Evolutionary conservation across 2,113 vertebrate species (phyloP), one percentile per base, ranked within the genome.

Genomic region (Stigmatopora nigra): DNA sequence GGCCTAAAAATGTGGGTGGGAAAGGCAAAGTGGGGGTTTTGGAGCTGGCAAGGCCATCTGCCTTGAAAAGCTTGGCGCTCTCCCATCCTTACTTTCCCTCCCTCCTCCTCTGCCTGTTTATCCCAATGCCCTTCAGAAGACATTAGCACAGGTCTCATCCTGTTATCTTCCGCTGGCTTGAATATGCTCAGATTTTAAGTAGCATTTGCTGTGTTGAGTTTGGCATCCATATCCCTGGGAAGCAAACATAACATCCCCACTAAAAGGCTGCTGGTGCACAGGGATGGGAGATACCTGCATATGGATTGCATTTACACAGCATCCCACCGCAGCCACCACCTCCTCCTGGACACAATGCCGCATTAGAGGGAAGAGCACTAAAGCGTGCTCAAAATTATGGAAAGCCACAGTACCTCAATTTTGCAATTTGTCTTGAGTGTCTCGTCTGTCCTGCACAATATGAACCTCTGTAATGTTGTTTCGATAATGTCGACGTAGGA

Each of bases 401-500:
- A 92, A 61, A 90, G 88, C 87, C 82, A 84, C 82, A 91, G 83
- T 88, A 88, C 83, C 84, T 85, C 78, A 83, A 89, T 87, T 88
- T 86, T 84, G 83, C 85, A 85, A 87, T 90, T 90, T 91, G 86
- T 86, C 47, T 78, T 91, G 90, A 88, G 91, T 92, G 57, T 60
- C 57, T 44, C 41, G 17, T 60, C 59, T 20, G 59, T 61, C 41
- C 59, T 22, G 3, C 38, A 91, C 91, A 91, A 88, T 49, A 59
- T 48, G 89, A 63, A 63, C 46, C 61, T 63, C 61, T 49, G 15
- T 49, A 49, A 63, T 47, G 35, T 48, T 63, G 86, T 86, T 48
- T 77, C 72, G 88, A 87, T 85, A 84, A 89, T 89, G 89, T 91
- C 22, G 63, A 55, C 59, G 56, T n/a, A 10, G 45, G 56, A 62